phyloP scores from a whole-genome alignment of 2,888 invertebrate species.

The Aradus depressus region DNA sequence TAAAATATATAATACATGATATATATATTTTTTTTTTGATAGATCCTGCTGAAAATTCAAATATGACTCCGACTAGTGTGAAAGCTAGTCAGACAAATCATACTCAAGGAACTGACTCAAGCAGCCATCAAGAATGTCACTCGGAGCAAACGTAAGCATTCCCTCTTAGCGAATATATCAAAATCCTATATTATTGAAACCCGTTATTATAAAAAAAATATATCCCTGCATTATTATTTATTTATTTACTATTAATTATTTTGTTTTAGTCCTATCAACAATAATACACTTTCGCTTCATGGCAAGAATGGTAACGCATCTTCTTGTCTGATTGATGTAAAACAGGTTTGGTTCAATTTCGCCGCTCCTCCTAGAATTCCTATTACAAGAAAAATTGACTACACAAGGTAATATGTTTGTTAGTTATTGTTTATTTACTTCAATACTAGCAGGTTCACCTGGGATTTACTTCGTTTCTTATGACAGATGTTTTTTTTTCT shows the following conservation, averaged over 20 bases:
- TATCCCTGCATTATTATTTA: constrained; percentile 1
- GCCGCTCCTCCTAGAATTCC: constrained; percentile 92
- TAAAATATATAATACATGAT: neutral
- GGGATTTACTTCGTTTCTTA: neutral
- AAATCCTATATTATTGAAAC: neutral
- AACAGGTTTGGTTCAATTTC: constrained; percentile 93
- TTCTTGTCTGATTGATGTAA: constrained; percentile 77
- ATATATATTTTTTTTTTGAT: too few species aligned
- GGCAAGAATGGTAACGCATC: constrained; percentile 57
- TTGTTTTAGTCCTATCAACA: constrained; percentile 11
- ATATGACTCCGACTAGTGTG: constrained; percentile 14
- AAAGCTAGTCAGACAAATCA: constrained; percentile 7
- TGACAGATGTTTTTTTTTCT: neutral
- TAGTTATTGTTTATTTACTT: neutral
- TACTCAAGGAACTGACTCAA: constrained; percentile 11
- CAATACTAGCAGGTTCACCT: neutral
- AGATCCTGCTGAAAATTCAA: constrained; percentile 5
- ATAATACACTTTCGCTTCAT: constrained; percentile 24
- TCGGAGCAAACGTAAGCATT: constrained; percentile 20
- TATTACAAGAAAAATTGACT: constrained; percentile 87
- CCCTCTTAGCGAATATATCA: neutral
- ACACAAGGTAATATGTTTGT: constrained; percentile 54
- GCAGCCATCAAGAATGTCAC: constrained; percentile 16
- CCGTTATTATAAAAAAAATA: too few species aligned
- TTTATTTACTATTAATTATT: neutral